Base-by-base conservation (phyloP, 37 sponge, comb jelly and placozoan genomes). In the Ephydatia muelleri region DNA sequence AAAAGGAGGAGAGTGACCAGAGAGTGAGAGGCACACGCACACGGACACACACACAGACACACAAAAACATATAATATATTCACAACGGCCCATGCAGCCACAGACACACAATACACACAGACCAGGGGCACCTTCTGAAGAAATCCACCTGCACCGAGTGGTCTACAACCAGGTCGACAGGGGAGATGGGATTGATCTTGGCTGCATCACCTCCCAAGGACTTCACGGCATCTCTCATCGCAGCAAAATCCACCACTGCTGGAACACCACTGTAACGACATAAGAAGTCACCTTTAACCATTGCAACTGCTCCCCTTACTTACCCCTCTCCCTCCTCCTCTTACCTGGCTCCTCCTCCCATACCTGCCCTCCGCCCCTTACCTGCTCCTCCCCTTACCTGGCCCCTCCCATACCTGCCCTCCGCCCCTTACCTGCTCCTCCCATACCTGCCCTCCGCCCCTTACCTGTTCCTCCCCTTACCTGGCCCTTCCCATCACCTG, bases 171-270 rank as follows among this genome's bases (percentile, higher is more conserved):
- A 97, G 93, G 49, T 97, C 97, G 27, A 89, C 95, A 27, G 97
- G 97, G 81, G 88, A 92, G 39, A 97, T 84, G 3, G 97, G 97
- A 38, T 97, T 94, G 29, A 97, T 92, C 70, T 75, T 82, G 14
- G 91, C 65, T 4, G 97, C 95, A 72, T 97, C 93, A 38, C 95
- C 97, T 16, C 88, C 95, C 2, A 94, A 87, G 16, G 33, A 21
- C 84, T 97, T 94, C 19, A 97, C 91, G 19, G 97, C 91, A 66
- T 97, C 97, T 22, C 97, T 69, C 95, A 94, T 94, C 29, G 91
- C 89, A 72, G 97, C 97, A 88, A 97, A 95, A 68, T 97, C 97
- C 30, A 97, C 97, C 12, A 97, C 88, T 66, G 97, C 95, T 26
- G 97, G 97, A 5, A 97, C 97, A 66, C 97, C 97, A 80, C 95